Base-by-base conservation (phyloP, 2,113 vertebrate species). In the Daphoenositta chrysoptera region DNA sequence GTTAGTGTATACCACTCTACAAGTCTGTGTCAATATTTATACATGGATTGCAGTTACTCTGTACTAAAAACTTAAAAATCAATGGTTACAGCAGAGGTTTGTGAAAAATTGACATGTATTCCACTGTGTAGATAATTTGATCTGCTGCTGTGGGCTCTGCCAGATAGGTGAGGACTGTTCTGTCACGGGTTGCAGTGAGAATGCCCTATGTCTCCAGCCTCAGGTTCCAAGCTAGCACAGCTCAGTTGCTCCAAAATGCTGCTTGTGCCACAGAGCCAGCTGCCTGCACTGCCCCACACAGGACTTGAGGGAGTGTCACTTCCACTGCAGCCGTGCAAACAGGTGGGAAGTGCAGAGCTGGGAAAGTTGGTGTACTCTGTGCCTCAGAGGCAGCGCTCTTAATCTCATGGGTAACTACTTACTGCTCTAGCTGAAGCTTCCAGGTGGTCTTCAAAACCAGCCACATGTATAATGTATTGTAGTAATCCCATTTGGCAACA, bases 381-480 rank as follows among this genome's bases (percentile, higher is more conserved):
- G 37, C n/a, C 73, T 93, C 78, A 81, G 72, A 89, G 84, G 82
- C 64, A 47, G 39, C 0, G 2, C 66, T 57, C 54, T 40, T 91
- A 47, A 83, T 76, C 84, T 95, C 63, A 42, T 9, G 47, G 71
- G 63, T 81, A 94, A 73, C n/a, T 58, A 81, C 71, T 24, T 22
- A 44, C 30, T 63, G 75, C 64, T 80, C 27, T 73, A 77, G 68
- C 26, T 90, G 87, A 54, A 88, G 63, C 60, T 96, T 93, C 85
- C 95, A 95, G 90, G 96, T 95, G 87, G 79, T 93, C 92, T 90
- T 73, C 85, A 70, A 91, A 93, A 81, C 39, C 70, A 87, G 50
- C 35, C 71, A 68, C 68, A 64, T 58, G 44, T 81, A 48, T 73
- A 80, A 72, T 65, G 35, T 31, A 33, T 63, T 80, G 71, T 37